These are phyloP conservation scores for Penelope pileata DNA, from an alignment of 2,113 vertebrate species.

Conservation along the genomic window DNA sequence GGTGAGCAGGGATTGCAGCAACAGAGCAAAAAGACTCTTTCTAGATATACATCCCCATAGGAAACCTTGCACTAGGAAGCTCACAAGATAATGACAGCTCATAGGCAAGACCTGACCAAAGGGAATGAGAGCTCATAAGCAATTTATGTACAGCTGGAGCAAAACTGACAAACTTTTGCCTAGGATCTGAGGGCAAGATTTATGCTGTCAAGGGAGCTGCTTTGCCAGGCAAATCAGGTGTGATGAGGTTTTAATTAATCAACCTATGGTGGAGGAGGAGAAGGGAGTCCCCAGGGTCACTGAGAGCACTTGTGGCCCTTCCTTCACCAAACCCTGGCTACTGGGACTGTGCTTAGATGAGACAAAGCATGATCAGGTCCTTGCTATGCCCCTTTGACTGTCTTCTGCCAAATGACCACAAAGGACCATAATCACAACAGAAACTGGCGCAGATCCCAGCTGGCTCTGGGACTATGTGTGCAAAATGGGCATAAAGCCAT, in stretches of 20 bases:
- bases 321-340: not conserved
- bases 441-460: not conserved
- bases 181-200: not conserved
- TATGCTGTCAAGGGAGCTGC: not conserved
- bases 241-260: not conserved
- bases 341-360: not conserved
- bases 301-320: accelerated
- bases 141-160: not conserved
- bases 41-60: not conserved
- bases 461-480: not conserved
- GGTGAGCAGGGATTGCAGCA: not conserved
- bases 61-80: not conserved
- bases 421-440: not conserved
- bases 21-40: not conserved
- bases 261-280: not conserved
- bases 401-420: not conserved
- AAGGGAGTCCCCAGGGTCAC: not conserved
- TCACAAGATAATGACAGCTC: not conserved
- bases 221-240: not conserved
- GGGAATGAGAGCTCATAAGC: not conserved
- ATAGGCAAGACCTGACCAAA: not conserved
- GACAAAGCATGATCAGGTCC: not conserved
- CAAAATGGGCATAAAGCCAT: not conserved
- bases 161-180: not conserved
- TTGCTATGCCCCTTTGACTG: not conserved